Percentiles rank a stretch among this genome's conserved stretches.
These are phyloP conservation scores for Nannobrachium achirus DNA, from an alignment of 2,113 vertebrate species.

Conservation along the genomic window DNA sequence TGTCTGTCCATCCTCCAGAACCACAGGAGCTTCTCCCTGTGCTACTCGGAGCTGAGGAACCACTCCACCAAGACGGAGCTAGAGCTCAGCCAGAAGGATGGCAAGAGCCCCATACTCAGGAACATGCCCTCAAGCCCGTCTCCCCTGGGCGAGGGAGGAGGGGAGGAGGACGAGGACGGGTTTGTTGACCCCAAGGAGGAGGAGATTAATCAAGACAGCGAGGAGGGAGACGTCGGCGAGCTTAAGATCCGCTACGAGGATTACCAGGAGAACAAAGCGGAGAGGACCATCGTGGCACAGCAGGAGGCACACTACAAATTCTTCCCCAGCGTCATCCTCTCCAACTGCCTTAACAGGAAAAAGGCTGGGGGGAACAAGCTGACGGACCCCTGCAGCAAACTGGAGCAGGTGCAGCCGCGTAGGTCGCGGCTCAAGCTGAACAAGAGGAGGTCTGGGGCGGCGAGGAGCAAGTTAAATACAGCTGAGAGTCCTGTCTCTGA, in stretches of 20 bases:
- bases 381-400: constrained; percentile 76
- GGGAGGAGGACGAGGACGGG: constrained; percentile 48
- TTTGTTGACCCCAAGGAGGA: constrained; percentile 56
- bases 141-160: constrained; percentile 57
- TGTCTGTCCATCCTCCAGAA: constrained; percentile 79
- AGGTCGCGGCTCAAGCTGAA: constrained; percentile 85
- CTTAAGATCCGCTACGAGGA: constrained; percentile 97
- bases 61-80: constrained; percentile 83
- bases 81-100: constrained; percentile 84
- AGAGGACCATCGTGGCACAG: constrained; percentile 91
- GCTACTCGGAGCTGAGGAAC: constrained; percentile 85
- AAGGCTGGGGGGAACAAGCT: constrained; percentile 74
- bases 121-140: constrained; percentile 59
- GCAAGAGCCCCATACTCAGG: constrained; percentile 67
- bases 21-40: constrained; percentile 84
- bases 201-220: constrained; percentile 73
- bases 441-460: constrained; percentile 82
- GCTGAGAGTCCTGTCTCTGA: constrained; percentile 56
- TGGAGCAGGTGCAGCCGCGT: constrained; percentile 80
- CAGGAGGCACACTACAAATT: constrained; percentile 98
- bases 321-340: constrained; percentile 97
- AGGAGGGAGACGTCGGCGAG: constrained; percentile 89
- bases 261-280: constrained; percentile 95
- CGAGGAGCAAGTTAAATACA: constrained; percentile 67
- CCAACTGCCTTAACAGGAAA: constrained; percentile 93